Evolutionary conservation across 2,797 vertebrate species (phyloP), one percentile per base, ranked within the genome.

Genomic region (Cyprinodon diabolis): DNA sequence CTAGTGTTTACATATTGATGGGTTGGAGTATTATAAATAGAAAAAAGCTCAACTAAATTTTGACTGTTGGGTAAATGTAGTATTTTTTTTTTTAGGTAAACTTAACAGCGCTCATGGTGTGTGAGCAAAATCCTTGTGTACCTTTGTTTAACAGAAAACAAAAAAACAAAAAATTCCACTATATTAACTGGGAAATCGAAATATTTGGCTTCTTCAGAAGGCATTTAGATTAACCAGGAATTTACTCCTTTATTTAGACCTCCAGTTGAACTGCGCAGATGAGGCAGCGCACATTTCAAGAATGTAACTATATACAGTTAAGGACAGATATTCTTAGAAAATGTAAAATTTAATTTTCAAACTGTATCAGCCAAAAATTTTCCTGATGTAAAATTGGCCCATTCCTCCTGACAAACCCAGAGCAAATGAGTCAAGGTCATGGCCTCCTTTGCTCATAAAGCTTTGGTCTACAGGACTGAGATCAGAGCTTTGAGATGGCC

Each of bases 211-310:
- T 58, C 43, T 79, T 51, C 21, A 75, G 47, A 72, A 66, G 69
- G 78, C 75, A 74, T 77, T 90, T 72, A 82, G 66, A 77, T 74
- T 82, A 68, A 80, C 76, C 68, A 35, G 80, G 66, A 85, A 70
- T 68, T 69, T 77, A 6, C 66, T 91, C 68, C 87, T 89, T 90
- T 90, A 91, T 93, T 92, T 86, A 91, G 48, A 66, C 51, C 68
- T 79, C 82, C 90, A 90, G 87, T 86, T 90, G 90, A 83, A 86
- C 83, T 90, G 86, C 45, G 66, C 74, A 68, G 35, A 49, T 66
- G 74, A 56, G 23, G 69, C 75, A 79, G 74, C 48, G 52, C 82
- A 76, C 84, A 62, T 76, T 30, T 30, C 25, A 30, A 30, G n/a
- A n/a, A n/a, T n/a, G n/a, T n/a, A n/a, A 21, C 19, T 63, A 15